Conservation (phyloP, 1,140 invertebrate genomes). For the Lerema accius region DNA sequence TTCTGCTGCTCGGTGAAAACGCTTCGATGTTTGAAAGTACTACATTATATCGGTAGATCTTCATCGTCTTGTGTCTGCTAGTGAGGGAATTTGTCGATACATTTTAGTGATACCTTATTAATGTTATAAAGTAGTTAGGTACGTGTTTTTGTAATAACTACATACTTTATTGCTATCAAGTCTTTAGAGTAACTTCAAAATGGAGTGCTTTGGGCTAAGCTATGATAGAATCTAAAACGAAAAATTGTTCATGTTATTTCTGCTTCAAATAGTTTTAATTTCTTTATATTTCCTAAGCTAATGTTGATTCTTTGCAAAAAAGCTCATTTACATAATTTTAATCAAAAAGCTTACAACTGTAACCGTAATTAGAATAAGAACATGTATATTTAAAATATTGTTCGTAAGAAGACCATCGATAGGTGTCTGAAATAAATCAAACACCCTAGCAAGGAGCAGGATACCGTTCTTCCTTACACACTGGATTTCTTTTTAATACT, state of each 20-base stretch:
- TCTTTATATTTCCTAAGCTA: too few species aligned
- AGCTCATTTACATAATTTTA: too few species aligned
- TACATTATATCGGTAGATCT: constrained; percentile 73
- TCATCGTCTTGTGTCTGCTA: constrained; percentile 57
- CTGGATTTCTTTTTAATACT: constrained; percentile 78
- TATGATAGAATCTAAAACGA: too few species aligned
- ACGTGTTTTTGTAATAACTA: too few species aligned
- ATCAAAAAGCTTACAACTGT: too few species aligned
- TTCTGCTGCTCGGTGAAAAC: constrained; percentile 72
- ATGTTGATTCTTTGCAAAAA: too few species aligned
- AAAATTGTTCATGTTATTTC: too few species aligned
- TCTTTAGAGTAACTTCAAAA: too few species aligned
- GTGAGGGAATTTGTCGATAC: constrained; percentile 39
- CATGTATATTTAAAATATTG: too few species aligned
- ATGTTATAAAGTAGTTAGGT: constrained; percentile 11
- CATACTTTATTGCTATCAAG: not conserved
- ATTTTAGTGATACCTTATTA: constrained; percentile 33
- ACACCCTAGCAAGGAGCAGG: constrained; percentile 48
- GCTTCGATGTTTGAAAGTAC: constrained; percentile 76
- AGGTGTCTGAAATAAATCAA: not conserved
- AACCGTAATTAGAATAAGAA: too few species aligned
- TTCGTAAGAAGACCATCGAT: constrained; percentile 15
- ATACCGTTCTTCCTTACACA: constrained; percentile 61
- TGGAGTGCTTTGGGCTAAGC: too few species aligned
- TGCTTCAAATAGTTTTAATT: too few species aligned